Conservation (phyloP, 2,888 invertebrate genomes). For the Drosophila maculinotata region DNA sequence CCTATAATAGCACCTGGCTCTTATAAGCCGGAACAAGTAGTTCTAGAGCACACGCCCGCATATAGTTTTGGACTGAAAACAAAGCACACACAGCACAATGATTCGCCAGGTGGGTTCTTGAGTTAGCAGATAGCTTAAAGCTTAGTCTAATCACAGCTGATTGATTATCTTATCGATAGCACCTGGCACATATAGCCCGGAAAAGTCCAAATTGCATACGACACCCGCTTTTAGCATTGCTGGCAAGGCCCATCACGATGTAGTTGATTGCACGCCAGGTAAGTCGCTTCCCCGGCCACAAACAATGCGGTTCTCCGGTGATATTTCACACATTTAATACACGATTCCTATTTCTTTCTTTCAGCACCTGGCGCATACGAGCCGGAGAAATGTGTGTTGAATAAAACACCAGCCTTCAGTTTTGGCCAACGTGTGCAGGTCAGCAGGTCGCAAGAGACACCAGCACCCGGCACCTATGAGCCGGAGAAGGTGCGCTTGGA, state of each 20-base stretch:
- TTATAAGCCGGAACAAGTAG: slow-evolving; percentile 86
- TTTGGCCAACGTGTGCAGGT: slow-evolving; percentile 89
- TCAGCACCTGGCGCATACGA: slow-evolving; percentile 87
- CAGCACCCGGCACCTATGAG: slow-evolving; percentile 86
- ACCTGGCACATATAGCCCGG: slow-evolving; percentile 87
- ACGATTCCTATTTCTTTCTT: slow-evolving; percentile 17
- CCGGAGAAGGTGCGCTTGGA: slow-evolving; percentile 86
- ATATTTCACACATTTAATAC: not conserved
- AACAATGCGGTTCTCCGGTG: not conserved
- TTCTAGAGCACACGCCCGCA: slow-evolving; percentile 87
- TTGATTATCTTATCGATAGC: slow-evolving; percentile 57
- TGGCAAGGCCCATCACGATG: slow-evolving; percentile 84
- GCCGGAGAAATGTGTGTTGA: slow-evolving; percentile 86
- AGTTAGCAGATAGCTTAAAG: too few relatives aligned
- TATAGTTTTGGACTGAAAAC: slow-evolving; percentile 91
- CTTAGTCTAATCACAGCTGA: slow-evolving; percentile 1
- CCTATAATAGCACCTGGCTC: slow-evolving; percentile 85
- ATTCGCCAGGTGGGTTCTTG: slow-evolving; percentile 85
- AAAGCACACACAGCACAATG: slow-evolving; percentile 87
- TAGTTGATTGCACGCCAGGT: slow-evolving; percentile 82
- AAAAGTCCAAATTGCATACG: slow-evolving; percentile 86
- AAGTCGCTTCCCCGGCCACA: slow-evolving; percentile 20
- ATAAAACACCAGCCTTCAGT: slow-evolving; percentile 89
- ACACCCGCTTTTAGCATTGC: slow-evolving; percentile 87
- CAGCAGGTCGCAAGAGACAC: slow-evolving; percentile 84